Base-by-base conservation (phyloP, 2,113 vertebrate species). In the Tragelaphus imberbis region DNA sequence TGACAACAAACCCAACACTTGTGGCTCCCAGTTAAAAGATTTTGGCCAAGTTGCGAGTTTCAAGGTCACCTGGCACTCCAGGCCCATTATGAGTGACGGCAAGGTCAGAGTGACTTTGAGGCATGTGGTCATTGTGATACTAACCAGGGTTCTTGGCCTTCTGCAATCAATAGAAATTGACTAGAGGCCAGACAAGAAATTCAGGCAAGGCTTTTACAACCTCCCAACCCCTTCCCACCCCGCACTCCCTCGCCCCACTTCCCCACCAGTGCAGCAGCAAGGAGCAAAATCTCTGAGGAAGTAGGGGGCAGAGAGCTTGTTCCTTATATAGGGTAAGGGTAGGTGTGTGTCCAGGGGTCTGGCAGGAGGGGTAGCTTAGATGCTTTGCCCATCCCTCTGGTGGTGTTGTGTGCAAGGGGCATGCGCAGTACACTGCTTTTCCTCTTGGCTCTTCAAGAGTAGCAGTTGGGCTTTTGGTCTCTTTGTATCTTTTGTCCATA, bases 41-140 rank as follows among this genome's bases (percentile, higher is more conserved):
- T 68, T 44, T 96, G 71, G 97, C 71, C 15, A 96, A 55, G 58
- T 82, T 40, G 7, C 44, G 53, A 87, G 47, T 97, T 97, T 98
- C 97, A 97, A 97, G 96, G 97, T 98, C 96, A 97, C 2, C 28
- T 0, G 0, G 51, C 84, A 36, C 58, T 97, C 94, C 90, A 92
- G 65, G 94, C 95, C 91, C 15, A 88, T 91, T 96, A 7, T 44
- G 28, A 10, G 3, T 75, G 33, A 71, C 84, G 92, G 80, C 94
- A 85, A 88, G 97, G 87, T 82, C 90, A 88, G 40, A 55, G 49
- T 0, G 23, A 90, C 85, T 88, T 93, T 91, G 93, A 94, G 84
- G 33, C 91, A 17, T 16, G 40, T 25, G 59, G 55, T 94, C 93
- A 53, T 90, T 44, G 27, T 77, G 71, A 44, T 77, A 44, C 40